Evolutionary conservation across 2,797 vertebrate species (phyloP).

Genomic region (Numenius phaeopus): DNA sequence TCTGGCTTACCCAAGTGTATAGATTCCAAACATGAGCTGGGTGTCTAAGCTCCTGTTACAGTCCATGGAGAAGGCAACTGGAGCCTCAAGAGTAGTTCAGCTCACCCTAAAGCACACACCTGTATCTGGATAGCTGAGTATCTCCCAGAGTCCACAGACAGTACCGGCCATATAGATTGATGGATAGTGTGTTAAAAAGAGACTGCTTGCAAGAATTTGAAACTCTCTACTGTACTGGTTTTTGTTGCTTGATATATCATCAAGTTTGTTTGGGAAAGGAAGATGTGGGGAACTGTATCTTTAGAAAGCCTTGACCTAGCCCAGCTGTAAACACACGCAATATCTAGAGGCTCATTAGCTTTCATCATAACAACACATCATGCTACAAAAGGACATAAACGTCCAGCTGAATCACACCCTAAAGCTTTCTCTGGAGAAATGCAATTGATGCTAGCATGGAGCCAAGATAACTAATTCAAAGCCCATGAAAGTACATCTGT

Average conservation of each 20-base stretch:
- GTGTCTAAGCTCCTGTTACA: not conserved
- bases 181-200: not conserved
- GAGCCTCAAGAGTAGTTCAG: not conserved
- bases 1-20: not conserved
- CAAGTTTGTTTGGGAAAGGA: not conserved
- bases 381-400: not conserved
- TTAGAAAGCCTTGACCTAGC: not conserved
- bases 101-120: not conserved
- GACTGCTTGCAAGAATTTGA: not conserved
- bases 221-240: not conserved
- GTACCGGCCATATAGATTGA: not conserved
- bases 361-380: not conserved
- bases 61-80: not conserved
- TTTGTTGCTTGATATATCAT: not conserved
- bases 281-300: not conserved
- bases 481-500: not conserved
- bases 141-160: not conserved
- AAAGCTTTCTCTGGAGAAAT: constrained; percentile 10
- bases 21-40: not conserved
- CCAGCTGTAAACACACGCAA: not conserved
- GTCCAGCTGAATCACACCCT: not conserved
- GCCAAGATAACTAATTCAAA: not conserved
- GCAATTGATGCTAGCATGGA: fast-evolving
- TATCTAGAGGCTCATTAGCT: not conserved
- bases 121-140: not conserved